phyloP scores from a whole-genome alignment of 2,888 invertebrate genomes.

The Drosophila peninsularis region DNA sequence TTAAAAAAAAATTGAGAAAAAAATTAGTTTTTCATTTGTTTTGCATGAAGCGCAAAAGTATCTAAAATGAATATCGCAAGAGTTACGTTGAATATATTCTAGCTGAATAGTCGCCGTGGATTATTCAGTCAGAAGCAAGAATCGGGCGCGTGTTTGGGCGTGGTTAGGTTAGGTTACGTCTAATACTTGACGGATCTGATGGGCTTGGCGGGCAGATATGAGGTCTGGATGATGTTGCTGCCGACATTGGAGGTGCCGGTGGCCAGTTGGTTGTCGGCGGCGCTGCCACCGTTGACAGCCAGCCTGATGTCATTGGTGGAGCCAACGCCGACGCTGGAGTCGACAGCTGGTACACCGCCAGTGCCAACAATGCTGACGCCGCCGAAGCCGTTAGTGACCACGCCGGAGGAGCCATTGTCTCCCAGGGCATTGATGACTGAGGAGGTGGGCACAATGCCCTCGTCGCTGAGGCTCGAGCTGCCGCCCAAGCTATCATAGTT shows the following conservation, averaged over 20 bases:
- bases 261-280: conserved; percentile 37
- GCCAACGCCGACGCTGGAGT: background rate
- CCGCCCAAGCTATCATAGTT: conserved; percentile 83
- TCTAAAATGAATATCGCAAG: conserved; percentile 57
- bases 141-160: conserved; percentile 16
- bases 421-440: conserved; percentile 80
- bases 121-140: conserved; percentile 40
- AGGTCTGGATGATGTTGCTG: conserved; percentile 54
- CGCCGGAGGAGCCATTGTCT: conserved; percentile 67
- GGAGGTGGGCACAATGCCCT: conserved; percentile 79
- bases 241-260: conserved; percentile 18
- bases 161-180: conserved; percentile 6
- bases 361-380: conserved; percentile 60
- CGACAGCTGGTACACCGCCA: conserved; percentile 54
- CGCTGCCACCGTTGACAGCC: conserved; percentile 29
- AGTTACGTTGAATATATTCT: conserved; percentile 45
- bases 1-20: conserved; percentile 61
- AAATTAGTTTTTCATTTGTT: conserved; percentile 16
- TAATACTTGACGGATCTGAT: conserved; percentile 50
- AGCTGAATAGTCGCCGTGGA: conserved; percentile 35
- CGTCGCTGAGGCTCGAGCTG: conserved; percentile 71
- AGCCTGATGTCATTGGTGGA: background rate
- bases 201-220: conserved; percentile 72
- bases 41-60: conserved; percentile 32
- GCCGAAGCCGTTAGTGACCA: conserved; percentile 51